phyloP scores from a whole-genome alignment of 2,888 invertebrate genomes.

The Melinaea marsaeus region DNA sequence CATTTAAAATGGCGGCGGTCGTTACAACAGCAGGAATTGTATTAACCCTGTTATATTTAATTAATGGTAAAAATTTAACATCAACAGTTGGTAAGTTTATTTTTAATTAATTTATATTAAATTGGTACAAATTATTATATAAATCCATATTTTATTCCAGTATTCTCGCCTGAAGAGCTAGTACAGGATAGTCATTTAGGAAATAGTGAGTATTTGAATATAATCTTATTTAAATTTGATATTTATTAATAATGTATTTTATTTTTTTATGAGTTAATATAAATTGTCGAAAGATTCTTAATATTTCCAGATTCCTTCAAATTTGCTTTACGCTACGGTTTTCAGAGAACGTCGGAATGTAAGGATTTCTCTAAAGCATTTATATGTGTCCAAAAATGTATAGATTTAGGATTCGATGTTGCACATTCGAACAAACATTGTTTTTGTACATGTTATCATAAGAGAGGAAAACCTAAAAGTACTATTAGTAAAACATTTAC shows the following conservation, averaged over 20 bases:
- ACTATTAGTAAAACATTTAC: constrained; percentile 14
- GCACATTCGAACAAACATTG: constrained; percentile 55
- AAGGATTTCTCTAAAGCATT: constrained; percentile 46
- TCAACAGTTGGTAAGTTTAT: constrained; percentile 21
- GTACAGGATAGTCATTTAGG: not conserved
- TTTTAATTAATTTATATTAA: not conserved
- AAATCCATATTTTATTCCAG: constrained; percentile 15
- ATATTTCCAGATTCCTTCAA: constrained; percentile 29
- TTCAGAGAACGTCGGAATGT: constrained; percentile 53
- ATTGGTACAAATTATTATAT: not conserved
- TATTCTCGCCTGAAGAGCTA: constrained; percentile 24
- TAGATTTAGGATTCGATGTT: constrained; percentile 48
- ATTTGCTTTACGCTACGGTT: constrained; percentile 52
- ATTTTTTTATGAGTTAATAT: not conserved
- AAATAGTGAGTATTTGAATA: constrained; percentile 18
- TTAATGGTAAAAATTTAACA: not conserved
- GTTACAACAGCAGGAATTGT: not conserved
- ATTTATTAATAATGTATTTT: not conserved
- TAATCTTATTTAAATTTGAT: not conserved
- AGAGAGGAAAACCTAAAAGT: constrained; percentile 41
- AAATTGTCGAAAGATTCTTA: not conserved
- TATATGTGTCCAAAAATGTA: constrained; percentile 55
- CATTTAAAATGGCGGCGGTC: constrained; percentile 1
- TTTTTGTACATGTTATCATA: constrained; percentile 49
- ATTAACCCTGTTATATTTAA: not conserved